Base-by-base conservation (phyloP, 2,797 vertebrate species). In the Corythornis leucogaster region DNA sequence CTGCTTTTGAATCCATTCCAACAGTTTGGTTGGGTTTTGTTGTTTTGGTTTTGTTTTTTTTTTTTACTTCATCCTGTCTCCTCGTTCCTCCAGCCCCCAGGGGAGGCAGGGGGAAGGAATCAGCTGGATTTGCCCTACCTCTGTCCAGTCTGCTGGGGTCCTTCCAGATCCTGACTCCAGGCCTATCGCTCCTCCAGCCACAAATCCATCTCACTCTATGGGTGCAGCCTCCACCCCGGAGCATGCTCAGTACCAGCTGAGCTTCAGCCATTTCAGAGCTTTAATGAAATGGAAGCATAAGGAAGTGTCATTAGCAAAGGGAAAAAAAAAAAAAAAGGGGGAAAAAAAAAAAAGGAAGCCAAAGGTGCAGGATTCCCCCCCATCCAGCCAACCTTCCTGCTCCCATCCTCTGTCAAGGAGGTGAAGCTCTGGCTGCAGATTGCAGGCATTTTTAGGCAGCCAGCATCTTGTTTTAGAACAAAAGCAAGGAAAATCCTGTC, bases 261-360 rank as follows among this genome's bases (percentile, higher is more conserved):
- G 94, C 94, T 95, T 94, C 97, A 96, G 97, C 97, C 97, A 98
- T 98, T 97, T 97, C 97, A 94, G 94, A 96, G 96, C 95, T 95
- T 96, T 96, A 95, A 96, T 96, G 96, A 96, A 94, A 97, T 95
- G 95, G 93, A 97, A 97, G 96, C 95, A 95, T 83, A 96, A 97
- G 97, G 96, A 97, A 97, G 97, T 94, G 96, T 96, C 96, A 97
- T 95, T 93, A 95, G 90, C 70, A 81, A 80, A 63, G 16, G 59
- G 55, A 46, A 22, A 40, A 48, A 45, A 48, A 42, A 58, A 33
- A 30, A 28, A 28, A 43, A 38, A 24, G 21, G 31, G 33, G 45
- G 35, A 17, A 30, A 31, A 24, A 30, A 16, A 12, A 10, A 5
- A 13, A 13, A 5, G 12, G 62, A 33, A 54, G 8, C 11, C 31